Conservation (phyloP, 2,113 vertebrate genomes). For the Anhinga rufa region DNA sequence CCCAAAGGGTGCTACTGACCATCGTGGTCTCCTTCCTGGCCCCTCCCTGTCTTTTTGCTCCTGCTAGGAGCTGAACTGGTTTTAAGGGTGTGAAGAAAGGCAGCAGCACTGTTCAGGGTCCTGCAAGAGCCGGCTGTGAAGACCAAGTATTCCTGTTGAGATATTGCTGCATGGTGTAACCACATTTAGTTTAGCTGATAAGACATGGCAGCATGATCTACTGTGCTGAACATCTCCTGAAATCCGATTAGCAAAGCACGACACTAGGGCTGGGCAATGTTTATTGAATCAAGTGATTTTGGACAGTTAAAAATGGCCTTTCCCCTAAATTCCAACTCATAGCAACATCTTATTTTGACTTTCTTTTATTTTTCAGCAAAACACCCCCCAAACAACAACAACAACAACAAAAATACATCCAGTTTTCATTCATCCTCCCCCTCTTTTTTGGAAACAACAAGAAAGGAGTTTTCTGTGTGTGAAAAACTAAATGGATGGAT, state of each 20-base stretch:
- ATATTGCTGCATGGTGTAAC: background rate
- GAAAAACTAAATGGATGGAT: slow-evolving; percentile 23
- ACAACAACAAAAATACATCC: background rate
- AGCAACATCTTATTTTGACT: background rate
- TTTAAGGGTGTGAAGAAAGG: background rate
- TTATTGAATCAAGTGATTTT: background rate
- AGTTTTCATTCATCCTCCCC: slow-evolving; percentile 6
- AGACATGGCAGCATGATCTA: background rate
- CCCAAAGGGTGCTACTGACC: background rate
- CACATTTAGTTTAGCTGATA: background rate
- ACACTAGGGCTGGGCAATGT: background rate
- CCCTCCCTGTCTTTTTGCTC: background rate
- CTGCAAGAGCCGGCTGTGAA: background rate
- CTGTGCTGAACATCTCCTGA: background rate
- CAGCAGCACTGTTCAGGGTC: background rate
- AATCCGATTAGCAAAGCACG: background rate
- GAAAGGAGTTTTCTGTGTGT: slow-evolving; percentile 13
- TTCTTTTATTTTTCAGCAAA: background rate
- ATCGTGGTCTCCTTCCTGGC: background rate
- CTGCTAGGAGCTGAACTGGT: background rate
- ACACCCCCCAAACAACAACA: background rate
- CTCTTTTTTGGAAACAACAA: background rate
- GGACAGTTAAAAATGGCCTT: background rate
- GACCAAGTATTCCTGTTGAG: background rate
- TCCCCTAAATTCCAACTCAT: background rate